Percentiles rank a stretch among this genome's conserved stretches.
phyloP scores from a whole-genome alignment of 2,888 invertebrate species.

The Ormia ochracea region DNA sequence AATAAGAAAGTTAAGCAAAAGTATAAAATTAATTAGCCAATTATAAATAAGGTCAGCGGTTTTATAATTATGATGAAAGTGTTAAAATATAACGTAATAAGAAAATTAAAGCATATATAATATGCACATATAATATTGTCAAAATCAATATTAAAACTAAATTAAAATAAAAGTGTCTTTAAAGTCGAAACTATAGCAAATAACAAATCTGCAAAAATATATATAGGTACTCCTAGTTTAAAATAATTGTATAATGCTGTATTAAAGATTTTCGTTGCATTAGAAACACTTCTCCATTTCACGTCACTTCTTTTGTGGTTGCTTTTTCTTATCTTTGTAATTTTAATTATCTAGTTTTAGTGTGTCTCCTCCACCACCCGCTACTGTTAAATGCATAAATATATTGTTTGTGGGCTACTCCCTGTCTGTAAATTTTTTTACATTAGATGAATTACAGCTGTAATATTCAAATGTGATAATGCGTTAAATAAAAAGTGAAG shows the following conservation, averaged over 20 bases:
- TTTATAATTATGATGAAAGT: not conserved
- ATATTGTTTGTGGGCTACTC: conserved; percentile 33
- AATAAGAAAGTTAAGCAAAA: conserved; percentile 10
- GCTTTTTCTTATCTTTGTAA: conserved; percentile 31
- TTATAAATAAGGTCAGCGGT: too few relatives aligned
- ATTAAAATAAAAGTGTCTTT: conserved; percentile 14
- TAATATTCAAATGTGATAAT: not conserved
- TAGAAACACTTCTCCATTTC: not conserved
- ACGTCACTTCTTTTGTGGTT: not conserved
- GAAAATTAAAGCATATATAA: not conserved
- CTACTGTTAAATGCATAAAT: not conserved
- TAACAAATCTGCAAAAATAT: not conserved
- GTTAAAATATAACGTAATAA: not conserved
- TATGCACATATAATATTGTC: not conserved
- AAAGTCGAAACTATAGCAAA: conserved; percentile 12
- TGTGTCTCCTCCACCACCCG: conserved; percentile 16
- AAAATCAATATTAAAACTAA: not conserved
- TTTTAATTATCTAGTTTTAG: conserved; percentile 14
- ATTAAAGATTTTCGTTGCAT: not conserved
- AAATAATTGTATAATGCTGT: not conserved
- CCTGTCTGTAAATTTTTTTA: conserved; percentile 33
- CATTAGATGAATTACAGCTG: not conserved
- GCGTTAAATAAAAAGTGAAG: not conserved
- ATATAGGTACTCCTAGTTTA: too few relatives aligned
- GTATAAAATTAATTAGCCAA: conserved; percentile 9